Evolutionary conservation across 1,140 invertebrate species (phyloP).

Genomic region (Heliconius melpomene): DNA sequence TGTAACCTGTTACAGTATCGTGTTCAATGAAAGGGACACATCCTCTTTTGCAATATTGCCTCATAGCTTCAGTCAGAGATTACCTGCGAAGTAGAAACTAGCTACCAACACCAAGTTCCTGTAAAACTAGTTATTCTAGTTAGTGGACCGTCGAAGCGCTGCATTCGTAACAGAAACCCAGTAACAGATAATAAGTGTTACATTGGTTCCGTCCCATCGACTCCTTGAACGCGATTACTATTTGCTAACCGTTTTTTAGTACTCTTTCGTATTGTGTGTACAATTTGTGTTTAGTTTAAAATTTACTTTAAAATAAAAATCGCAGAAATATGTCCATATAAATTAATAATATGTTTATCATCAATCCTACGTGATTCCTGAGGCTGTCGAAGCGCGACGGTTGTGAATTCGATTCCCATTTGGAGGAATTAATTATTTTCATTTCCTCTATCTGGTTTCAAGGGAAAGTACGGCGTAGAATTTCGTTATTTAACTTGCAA

Average conservation of each 20-base stretch:
- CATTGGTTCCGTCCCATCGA: conserved; percentile 70
- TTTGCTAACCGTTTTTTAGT: conserved; percentile 33
- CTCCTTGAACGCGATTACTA: conserved; percentile 37
- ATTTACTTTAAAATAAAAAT: no score
- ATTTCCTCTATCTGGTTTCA: no score
- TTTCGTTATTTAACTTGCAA: no score
- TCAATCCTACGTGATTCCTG: no score
- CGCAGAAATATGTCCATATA: no score
- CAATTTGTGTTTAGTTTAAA: not conserved
- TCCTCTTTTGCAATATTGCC: conserved; percentile 16
- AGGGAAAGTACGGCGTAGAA: no score
- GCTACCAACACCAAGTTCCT: conserved; percentile 44
- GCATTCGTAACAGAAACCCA: conserved; percentile 58
- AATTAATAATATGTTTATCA: no score
- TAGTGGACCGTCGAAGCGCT: conserved; percentile 32
- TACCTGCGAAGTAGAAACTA: conserved; percentile 33
- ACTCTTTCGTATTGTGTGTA: not conserved
- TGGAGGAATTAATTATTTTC: no score
- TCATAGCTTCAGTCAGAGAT: conserved; percentile 3
- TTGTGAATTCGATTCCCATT: no score
- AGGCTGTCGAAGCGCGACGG: no score
- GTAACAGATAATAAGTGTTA: conserved; percentile 62
- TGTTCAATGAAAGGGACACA: conserved; percentile 2
- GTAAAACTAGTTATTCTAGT: conserved; percentile 51
- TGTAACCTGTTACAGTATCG: not conserved